Conservation (phyloP, 1,140 invertebrate genomes). For the Drosophila lowei region DNA sequence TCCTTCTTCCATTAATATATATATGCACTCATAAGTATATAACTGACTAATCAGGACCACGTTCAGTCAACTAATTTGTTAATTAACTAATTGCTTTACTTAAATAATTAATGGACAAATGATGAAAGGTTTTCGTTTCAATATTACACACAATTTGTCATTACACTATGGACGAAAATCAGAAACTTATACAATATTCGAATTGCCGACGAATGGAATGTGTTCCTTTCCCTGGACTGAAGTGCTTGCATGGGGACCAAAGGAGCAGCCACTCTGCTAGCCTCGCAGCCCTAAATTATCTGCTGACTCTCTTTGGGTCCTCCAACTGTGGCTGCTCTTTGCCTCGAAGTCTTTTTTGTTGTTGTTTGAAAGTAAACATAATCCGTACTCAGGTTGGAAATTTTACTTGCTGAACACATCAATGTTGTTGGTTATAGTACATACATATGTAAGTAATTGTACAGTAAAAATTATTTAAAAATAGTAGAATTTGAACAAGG, state of each 20-base stretch:
- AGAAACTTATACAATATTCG: slow-evolving; percentile 38
- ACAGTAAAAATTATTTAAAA: slow-evolving; percentile 22
- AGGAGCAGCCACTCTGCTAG: too few relatives aligned
- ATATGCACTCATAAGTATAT: not conserved
- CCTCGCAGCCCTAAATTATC: too few relatives aligned
- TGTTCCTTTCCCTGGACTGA: slow-evolving; percentile 12
- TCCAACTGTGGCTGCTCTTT: not conserved
- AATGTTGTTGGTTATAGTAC: slow-evolving; percentile 12
- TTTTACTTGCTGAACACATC: slow-evolving; percentile 41
- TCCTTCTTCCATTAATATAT: slow-evolving; percentile 4
- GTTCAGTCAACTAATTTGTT: slow-evolving; percentile 47
- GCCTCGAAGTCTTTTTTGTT: slow-evolving; percentile 14
- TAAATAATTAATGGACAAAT: slow-evolving; percentile 69
- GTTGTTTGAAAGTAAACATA: slow-evolving; percentile 10
- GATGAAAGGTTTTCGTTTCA: slow-evolving; percentile 29
- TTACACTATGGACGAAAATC: slow-evolving; percentile 72
- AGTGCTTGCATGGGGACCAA: not conserved
- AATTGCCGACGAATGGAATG: slow-evolving; percentile 36
- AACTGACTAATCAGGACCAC: not conserved
- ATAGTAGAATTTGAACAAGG: slow-evolving; percentile 12
- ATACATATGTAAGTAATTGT: not conserved
- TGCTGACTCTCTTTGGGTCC: too few relatives aligned
- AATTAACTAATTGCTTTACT: slow-evolving; percentile 79
- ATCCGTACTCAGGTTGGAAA: slow-evolving; percentile 7
- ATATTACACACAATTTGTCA: slow-evolving; percentile 36